Conservation (phyloP, 2,797 vertebrate genomes). For the Nothura maculosa region DNA sequence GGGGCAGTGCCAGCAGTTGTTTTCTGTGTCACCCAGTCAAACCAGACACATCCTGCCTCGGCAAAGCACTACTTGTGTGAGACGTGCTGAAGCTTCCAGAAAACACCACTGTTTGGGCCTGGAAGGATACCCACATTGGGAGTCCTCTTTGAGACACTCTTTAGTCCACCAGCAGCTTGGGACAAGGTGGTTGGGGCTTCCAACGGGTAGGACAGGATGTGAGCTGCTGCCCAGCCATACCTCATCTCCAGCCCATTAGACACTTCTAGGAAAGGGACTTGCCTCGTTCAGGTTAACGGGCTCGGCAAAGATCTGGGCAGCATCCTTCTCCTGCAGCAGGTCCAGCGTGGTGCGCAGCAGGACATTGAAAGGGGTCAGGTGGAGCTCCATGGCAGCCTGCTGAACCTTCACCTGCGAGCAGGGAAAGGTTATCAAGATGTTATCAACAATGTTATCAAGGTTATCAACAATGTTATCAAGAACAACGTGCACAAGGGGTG, state of each 20-base stretch:
- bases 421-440: too few species aligned
- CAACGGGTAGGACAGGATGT: not conserved
- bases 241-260: not conserved
- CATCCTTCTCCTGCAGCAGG: constrained; percentile 95
- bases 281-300: constrained; percentile 95
- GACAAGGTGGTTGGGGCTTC: not conserved
- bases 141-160: not conserved
- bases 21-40: not conserved
- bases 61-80: not conserved
- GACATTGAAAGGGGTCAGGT: constrained; percentile 92
- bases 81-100: not conserved
- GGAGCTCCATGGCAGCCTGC: constrained; percentile 93
- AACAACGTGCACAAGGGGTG: not conserved
- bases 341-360: constrained; percentile 93
- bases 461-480: not conserved
- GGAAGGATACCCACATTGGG: not conserved
- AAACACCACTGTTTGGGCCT: not conserved
- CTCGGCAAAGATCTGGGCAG: constrained; percentile 92
- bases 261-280: constrained; percentile 59
- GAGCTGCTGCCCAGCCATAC: not conserved
- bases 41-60: not conserved
- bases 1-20: not conserved
- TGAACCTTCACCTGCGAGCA: constrained; percentile 90
- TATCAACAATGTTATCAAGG: not conserved
- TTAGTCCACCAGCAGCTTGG: not conserved